Conservation (phyloP, 2,888 invertebrate species). For the Physocephala rufipes region DNA sequence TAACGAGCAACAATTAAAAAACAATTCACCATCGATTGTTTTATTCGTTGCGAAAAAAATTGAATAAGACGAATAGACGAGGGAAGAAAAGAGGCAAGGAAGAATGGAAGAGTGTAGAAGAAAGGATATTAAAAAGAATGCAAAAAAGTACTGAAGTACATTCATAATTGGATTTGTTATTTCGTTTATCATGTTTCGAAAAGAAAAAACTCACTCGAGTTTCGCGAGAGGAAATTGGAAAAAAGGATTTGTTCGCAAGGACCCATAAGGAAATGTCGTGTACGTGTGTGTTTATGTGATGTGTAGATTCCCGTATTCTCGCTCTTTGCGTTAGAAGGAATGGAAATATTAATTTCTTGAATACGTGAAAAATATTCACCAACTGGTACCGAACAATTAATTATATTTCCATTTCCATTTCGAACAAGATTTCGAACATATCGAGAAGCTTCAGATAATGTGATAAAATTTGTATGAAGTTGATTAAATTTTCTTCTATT, state of each 20-base stretch:
- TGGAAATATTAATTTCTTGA: background rate
- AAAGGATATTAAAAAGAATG: background rate
- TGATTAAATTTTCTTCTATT: background rate
- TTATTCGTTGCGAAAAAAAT: too few species aligned
- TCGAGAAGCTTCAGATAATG: background rate
- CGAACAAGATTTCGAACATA: too few species aligned
- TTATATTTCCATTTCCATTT: too few species aligned
- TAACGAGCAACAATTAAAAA: slow-evolving; percentile 29
- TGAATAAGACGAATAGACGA: background rate
- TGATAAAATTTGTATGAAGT: background rate
- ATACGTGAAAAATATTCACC: background rate
- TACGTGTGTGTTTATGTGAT: background rate
- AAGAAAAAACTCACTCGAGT: background rate
- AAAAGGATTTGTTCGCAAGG: background rate
- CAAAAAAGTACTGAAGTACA: background rate
- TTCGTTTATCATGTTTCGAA: slow-evolving; percentile 1
- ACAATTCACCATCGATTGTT: background rate
- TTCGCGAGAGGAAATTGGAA: background rate
- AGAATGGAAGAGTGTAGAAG: background rate
- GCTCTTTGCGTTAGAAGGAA: background rate
- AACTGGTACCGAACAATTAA: background rate
- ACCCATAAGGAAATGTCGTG: slow-evolving; percentile 2
- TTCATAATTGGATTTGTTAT: slow-evolving; percentile 3
- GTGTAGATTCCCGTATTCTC: too few species aligned
- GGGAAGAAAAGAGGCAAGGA: background rate